A percentile compares a stretch with the other conserved stretches of the same genome.
phyloP scores from a whole-genome alignment of 2,888 invertebrate species.

The Flexamia atlantica region DNA sequence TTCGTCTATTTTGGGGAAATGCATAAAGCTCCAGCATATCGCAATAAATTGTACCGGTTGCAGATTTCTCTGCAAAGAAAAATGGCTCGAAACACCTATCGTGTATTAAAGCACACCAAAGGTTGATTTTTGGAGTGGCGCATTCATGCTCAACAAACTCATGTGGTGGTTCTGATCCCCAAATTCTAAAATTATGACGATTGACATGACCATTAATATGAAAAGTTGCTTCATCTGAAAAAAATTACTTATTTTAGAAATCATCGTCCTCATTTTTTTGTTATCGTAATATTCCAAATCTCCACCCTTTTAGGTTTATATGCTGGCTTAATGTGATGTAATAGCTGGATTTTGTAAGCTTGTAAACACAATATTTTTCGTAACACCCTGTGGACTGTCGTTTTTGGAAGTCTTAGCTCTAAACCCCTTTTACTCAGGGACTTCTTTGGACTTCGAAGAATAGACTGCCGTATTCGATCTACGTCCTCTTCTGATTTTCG shows the following conservation, averaged over 20 bases:
- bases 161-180: conserved; percentile 35
- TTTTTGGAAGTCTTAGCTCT: conserved; percentile 35
- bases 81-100: conserved; percentile 15
- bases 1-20: conserved; percentile 26
- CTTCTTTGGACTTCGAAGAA: conserved; percentile 7
- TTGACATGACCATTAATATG: too few species aligned
- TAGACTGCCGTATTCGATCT: conserved; percentile 6
- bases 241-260: conserved; percentile 17
- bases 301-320: conserved; percentile 36
- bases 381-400: conserved; percentile 32
- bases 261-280: conserved; percentile 2
- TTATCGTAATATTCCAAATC: background rate
- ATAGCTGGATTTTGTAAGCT: conserved; percentile 21
- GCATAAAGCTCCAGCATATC: conserved; percentile 26
- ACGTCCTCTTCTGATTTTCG: too few species aligned
- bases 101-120: conserved; percentile 41
- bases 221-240: conserved; percentile 35
- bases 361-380: background rate
- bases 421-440: background rate
- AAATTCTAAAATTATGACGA: background rate
- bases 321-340: conserved; percentile 29
- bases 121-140: background rate
- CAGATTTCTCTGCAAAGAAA: conserved; percentile 10
- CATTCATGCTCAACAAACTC: conserved; percentile 36
- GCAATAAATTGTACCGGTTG: conserved; percentile 17